Evolutionary conservation across 2,113 vertebrate genomes (phyloP).

Genomic region (Sebastes schlegelii): DNA sequence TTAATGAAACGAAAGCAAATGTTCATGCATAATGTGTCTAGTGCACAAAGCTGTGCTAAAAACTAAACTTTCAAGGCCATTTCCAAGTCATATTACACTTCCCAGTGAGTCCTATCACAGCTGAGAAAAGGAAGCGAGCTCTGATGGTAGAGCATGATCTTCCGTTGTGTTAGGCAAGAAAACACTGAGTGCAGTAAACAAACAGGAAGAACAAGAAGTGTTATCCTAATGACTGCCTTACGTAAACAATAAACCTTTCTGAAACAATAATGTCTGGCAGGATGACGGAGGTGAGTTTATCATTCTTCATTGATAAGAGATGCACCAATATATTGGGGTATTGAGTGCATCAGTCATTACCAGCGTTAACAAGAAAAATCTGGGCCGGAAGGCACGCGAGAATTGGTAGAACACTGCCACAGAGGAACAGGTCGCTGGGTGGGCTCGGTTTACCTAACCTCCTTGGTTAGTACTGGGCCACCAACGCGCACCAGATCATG

Average conservation of each 20-base stretch:
- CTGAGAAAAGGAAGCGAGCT: slow-evolving; percentile 37
- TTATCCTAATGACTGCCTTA: slow-evolving; percentile 1
- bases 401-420: too few species aligned
- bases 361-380: neutral
- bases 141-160: slow-evolving; percentile 34
- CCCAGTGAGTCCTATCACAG: neutral
- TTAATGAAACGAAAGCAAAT: neutral
- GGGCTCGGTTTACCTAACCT: too few species aligned
- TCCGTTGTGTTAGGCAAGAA: slow-evolving; percentile 29
- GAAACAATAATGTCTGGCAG: slow-evolving; percentile 6
- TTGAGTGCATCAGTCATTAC: neutral
- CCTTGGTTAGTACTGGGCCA: too few species aligned
- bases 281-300: neutral
- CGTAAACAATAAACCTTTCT: slow-evolving; percentile 1
- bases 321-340: neutral
- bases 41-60: neutral
- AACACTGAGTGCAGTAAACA: neutral
- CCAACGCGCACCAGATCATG: too few species aligned
- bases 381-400: too few species aligned
- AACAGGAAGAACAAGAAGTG: neutral
- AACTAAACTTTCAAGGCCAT: slow-evolving; percentile 1
- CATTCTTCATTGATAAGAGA: neutral
- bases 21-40: too few species aligned
- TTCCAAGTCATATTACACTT: neutral
- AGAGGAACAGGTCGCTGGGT: too few species aligned